These are phyloP conservation scores for Hystrix brachyura DNA, from an alignment of 2,113 vertebrate species.

Conservation along the genomic window DNA sequence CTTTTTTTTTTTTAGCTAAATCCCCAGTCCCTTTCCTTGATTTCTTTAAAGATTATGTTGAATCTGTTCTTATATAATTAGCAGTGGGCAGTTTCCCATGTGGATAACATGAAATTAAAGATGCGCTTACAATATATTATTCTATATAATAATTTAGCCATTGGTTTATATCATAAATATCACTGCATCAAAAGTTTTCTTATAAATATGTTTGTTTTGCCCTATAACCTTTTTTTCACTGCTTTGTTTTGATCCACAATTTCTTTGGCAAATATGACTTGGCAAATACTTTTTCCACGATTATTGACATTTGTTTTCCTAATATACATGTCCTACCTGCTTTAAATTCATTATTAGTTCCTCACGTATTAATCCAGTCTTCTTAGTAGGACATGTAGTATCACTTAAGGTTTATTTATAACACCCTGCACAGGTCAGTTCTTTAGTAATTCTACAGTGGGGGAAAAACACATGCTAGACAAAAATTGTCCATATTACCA, in stretches of 20 bases:
- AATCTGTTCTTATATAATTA: not conserved
- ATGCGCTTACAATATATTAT: not conserved
- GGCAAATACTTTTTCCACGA: not conserved
- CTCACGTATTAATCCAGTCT: not conserved
- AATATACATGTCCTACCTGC: not conserved
- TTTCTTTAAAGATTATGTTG: not conserved
- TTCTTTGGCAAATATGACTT: not conserved
- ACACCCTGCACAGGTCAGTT: fast-evolving
- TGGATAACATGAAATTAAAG: not conserved
- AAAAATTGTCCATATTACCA: not conserved
- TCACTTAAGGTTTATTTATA: not conserved
- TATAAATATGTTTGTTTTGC: not conserved
- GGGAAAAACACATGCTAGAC: not conserved
- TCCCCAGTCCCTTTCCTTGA: not conserved
- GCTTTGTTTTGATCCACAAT: not conserved
- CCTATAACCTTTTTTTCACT: not conserved
- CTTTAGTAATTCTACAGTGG: not conserved
- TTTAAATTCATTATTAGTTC: not conserved
- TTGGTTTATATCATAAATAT: not conserved
- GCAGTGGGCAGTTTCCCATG: not conserved
- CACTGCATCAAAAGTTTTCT: not conserved
- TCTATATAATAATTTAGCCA: not conserved
- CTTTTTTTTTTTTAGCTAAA: too few species aligned
- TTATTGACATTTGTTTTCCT: not conserved
- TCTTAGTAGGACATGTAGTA: not conserved